phyloP scores from a whole-genome alignment of 2,888 invertebrate genomes.

The Trichopoda pennipes region DNA sequence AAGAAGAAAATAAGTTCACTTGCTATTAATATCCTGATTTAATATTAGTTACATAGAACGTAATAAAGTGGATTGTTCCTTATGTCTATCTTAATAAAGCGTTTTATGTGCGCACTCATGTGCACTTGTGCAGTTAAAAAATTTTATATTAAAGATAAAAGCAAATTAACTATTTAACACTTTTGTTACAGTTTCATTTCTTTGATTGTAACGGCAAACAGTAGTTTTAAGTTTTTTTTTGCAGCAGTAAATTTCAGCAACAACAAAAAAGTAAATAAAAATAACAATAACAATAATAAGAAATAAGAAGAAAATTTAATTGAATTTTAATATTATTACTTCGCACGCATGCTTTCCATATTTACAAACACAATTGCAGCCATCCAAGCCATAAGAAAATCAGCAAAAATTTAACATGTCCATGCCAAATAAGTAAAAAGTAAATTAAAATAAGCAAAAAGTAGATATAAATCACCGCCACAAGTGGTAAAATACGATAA shows the following conservation, averaged over 20 bases:
- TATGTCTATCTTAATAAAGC: constrained; percentile 45
- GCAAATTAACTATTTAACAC: not conserved
- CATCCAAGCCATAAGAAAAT: constrained; percentile 38
- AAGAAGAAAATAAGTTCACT: constrained; percentile 1
- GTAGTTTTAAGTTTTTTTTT: constrained; percentile 18
- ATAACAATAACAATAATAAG: too few species aligned
- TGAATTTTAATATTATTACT: constrained; percentile 67
- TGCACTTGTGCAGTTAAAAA: constrained; percentile 44
- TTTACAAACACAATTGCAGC: constrained; percentile 31
- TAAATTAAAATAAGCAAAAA: constrained; percentile 49
- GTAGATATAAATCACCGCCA: constrained; percentile 62
- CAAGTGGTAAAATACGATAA: constrained; percentile 68
- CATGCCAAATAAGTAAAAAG: constrained; percentile 51
- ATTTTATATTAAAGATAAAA: constrained; percentile 5
- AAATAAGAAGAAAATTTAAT: constrained; percentile 50
- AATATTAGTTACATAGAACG: constrained; percentile 33
- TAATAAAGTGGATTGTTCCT: constrained; percentile 41
- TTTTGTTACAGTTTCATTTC: constrained; percentile 41
- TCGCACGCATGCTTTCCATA: constrained; percentile 61
- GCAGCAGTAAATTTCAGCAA: not conserved
- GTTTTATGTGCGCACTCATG: constrained; percentile 53
- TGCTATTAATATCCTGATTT: constrained; percentile 51
- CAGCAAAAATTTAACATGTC: constrained; percentile 49
- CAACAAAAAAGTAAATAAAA: too few species aligned
- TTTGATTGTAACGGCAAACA: constrained; percentile 41